Percentiles rank a stretch among this genome's conserved stretches.
Evolutionary conservation across 2,888 invertebrate genomes (phyloP).

Genomic region (Dyspetes luteomarginatus): DNA sequence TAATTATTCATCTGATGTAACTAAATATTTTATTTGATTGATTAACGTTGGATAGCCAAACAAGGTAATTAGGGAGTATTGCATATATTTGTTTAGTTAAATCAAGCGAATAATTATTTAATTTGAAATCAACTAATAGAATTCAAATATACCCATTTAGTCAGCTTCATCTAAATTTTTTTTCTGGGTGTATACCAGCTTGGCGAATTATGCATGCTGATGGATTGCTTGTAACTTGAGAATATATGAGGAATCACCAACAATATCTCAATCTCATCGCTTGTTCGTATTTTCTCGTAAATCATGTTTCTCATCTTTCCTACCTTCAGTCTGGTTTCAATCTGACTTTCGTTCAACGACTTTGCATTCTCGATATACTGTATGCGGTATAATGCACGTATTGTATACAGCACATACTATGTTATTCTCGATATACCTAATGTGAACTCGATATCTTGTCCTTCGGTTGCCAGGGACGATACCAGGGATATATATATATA

Average conservation of each 20-base stretch:
- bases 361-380: neutral
- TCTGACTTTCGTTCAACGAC: constrained; percentile 7
- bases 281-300: neutral
- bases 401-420: neutral
- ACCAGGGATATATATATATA: neutral
- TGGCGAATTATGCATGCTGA: neutral
- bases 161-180: too few species aligned
- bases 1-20: too few species aligned
- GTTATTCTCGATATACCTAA: constrained; percentile 38
- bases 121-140: too few species aligned
- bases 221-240: neutral
- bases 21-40: too few species aligned
- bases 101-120: too few species aligned
- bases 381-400: neutral
- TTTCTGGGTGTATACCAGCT: neutral
- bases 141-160: too few species aligned
- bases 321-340: too few species aligned
- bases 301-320: neutral
- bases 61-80: too few species aligned
- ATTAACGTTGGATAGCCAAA: too few species aligned
- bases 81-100: too few species aligned
- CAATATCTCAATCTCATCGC: neutral
- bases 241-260: neutral
- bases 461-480: constrained; percentile 1
- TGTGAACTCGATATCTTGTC: constrained; percentile 45